Evolutionary conservation across 2,888 invertebrate species (phyloP).

Genomic region (Charanyca ferruginea): DNA sequence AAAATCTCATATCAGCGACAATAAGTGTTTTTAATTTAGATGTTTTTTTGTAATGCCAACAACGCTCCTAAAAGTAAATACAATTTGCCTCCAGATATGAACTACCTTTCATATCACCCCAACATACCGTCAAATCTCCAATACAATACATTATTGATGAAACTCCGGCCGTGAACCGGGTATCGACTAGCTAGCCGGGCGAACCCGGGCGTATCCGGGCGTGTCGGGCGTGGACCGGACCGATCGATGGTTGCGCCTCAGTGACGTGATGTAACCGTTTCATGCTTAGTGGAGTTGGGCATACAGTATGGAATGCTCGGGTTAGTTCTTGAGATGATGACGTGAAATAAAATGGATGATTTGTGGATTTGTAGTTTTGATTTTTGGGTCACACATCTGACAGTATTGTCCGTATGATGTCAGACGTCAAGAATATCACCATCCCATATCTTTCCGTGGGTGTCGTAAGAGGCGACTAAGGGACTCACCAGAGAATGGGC

Average conservation of each 20-base stretch:
- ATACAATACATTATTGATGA: slow-evolving; percentile 62
- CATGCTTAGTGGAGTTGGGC: slow-evolving; percentile 48
- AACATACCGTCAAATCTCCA: slow-evolving; percentile 48
- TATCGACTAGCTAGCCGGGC: slow-evolving; percentile 62
- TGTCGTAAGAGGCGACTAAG: too few relatives aligned
- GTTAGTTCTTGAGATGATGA: slow-evolving; percentile 12
- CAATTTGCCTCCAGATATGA: too few relatives aligned
- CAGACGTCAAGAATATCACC: too few relatives aligned
- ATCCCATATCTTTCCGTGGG: too few relatives aligned
- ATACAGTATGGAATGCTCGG: slow-evolving; percentile 12
- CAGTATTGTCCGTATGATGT: too few relatives aligned
- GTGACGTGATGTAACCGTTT: slow-evolving; percentile 61
- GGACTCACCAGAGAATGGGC: too few relatives aligned
- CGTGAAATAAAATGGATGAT: neutral
- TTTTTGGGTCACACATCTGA: neutral
- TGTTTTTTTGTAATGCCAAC: too few relatives aligned
- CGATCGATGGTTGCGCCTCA: slow-evolving; percentile 70
- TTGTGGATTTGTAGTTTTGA: neutral
- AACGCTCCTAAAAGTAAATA: too few relatives aligned
- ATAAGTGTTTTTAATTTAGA: too few relatives aligned
- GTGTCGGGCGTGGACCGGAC: slow-evolving; percentile 64
- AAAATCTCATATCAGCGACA: too few relatives aligned
- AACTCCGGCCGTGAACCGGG: slow-evolving; percentile 59
- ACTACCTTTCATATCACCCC: slow-evolving; percentile 2
- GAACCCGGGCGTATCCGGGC: slow-evolving; percentile 67